Conservation (phyloP, 2,797 vertebrate genomes). For the Craterocephalus amniculus region DNA sequence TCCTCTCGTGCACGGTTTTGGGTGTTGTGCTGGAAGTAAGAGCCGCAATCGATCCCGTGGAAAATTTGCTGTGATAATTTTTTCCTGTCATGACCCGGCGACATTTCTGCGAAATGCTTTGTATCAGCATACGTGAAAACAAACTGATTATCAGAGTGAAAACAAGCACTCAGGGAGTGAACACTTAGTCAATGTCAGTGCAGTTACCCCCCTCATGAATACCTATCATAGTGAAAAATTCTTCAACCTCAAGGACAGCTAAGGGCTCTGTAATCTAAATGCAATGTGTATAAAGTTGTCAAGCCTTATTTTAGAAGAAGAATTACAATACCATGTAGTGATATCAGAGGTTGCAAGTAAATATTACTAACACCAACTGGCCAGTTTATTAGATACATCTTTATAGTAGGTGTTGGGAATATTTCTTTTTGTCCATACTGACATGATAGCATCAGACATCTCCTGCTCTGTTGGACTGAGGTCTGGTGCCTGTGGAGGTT, state of each 20-base stretch:
- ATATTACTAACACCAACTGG: neutral
- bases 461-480: too few species aligned
- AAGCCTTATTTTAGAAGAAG: neutral
- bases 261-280: slow-evolving; percentile 4
- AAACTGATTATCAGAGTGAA: slow-evolving; percentile 26
- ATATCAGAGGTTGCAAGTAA: neutral
- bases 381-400: neutral
- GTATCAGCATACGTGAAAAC: slow-evolving; percentile 22
- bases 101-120: slow-evolving; percentile 28
- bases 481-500: neutral
- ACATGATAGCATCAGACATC: neutral
- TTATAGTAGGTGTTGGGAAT: neutral
- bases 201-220: neutral
- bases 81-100: slow-evolving; percentile 24
- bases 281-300: neutral
- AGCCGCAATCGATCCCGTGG: slow-evolving; percentile 32
- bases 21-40: slow-evolving; percentile 4
- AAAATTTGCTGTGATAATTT: slow-evolving; percentile 39
- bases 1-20: slow-evolving; percentile 11
- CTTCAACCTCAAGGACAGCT: neutral
- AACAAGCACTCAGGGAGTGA: slow-evolving; percentile 15
- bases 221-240: neutral
- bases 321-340: neutral
- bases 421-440: too few species aligned
- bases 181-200: slow-evolving; percentile 9